phyloP scores from a whole-genome alignment of 2,797 vertebrate genomes.

The Pantherophis alleghaniensis region DNA sequence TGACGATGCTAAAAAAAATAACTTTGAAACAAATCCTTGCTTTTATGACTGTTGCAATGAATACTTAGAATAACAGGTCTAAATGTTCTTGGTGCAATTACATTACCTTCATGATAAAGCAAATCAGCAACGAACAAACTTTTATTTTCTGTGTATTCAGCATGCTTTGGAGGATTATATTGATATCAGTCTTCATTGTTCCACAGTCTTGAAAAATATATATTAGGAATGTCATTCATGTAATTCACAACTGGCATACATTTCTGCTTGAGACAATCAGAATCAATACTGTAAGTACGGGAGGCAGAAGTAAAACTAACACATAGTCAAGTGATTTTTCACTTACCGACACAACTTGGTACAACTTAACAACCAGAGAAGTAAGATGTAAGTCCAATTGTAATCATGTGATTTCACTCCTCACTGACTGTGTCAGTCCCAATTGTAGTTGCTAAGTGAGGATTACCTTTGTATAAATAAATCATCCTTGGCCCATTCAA shows the following conservation, averaged over 20 bases:
- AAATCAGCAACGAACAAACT: constrained; percentile 44
- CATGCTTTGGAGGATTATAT: constrained; percentile 18
- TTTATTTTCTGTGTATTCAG: constrained; percentile 49
- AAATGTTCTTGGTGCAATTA: constrained; percentile 53
- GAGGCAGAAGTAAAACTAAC: neutral
- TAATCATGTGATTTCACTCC: neutral
- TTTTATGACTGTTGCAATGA: neutral
- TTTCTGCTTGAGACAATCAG: neutral
- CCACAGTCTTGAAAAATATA: neutral
- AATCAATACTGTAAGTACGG: neutral
- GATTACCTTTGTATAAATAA: neutral
- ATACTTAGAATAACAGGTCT: constrained; percentile 48
- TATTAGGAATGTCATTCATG: neutral
- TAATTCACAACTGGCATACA: neutral
- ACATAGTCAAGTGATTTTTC: neutral
- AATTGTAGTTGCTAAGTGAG: neutral
- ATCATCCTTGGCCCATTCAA: neutral
- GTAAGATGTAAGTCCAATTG: neutral
- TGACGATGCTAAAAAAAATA: neutral
- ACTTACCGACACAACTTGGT: neutral
- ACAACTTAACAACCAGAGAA: neutral
- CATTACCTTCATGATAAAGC: constrained; percentile 57
- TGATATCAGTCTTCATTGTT: constrained; percentile 56
- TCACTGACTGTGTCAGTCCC: neutral
- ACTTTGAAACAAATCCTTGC: neutral